These are phyloP conservation scores for Prionailurus viverrinus DNA, from an alignment of 2,113 vertebrate species.

Conservation along the genomic window DNA sequence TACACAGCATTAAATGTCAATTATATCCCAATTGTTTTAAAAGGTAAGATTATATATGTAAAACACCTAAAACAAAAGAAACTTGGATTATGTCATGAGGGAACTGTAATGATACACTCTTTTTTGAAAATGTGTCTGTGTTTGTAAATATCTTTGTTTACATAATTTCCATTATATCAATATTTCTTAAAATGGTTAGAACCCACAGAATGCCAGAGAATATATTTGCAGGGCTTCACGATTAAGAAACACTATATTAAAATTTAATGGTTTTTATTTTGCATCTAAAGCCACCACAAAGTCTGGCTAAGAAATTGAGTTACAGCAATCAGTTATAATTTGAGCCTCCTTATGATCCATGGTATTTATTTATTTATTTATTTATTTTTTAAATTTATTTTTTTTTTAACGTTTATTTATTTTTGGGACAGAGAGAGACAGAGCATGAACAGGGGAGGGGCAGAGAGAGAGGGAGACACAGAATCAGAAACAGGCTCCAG, in stretches of 20 bases:
- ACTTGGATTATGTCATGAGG: background rate
- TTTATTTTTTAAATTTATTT: no score
- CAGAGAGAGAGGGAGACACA: no score
- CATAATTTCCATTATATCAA: background rate
- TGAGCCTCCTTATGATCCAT: background rate
- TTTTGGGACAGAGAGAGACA: no score
- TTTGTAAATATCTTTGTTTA: background rate
- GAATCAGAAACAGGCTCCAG: no score
- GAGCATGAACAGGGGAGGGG: no score
- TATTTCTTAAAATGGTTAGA: background rate
- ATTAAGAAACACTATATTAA: background rate
- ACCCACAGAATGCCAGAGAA: background rate
- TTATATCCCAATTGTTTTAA: background rate
- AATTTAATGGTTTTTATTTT: background rate
- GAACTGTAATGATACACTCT: background rate
- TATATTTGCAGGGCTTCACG: background rate
- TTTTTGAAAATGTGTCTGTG: background rate
- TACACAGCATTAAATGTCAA: background rate
- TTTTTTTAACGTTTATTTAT: no score
- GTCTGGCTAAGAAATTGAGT: background rate
- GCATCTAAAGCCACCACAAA: background rate
- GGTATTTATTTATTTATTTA: no score
- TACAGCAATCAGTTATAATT: background rate
- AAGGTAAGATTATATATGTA: background rate
- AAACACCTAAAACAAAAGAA: background rate